Evolutionary conservation across 1,140 invertebrate species (phyloP), one percentile per base, ranked within the genome.

Genomic region (Lordiphosa collinella): DNA sequence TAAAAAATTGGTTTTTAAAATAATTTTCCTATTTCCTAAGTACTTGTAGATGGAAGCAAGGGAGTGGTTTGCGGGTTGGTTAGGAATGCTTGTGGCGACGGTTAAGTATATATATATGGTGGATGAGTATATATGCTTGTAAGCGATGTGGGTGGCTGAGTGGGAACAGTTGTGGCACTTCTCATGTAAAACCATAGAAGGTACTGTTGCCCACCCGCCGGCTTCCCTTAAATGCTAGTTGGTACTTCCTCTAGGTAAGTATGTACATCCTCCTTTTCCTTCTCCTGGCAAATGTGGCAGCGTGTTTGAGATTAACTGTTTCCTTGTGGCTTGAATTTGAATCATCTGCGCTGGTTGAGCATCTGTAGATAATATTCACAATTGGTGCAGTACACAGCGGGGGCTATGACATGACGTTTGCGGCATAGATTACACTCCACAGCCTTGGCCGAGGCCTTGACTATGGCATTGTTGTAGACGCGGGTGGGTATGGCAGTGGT

Each of bases 361-460:
- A 88, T 88, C 58, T 95, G 95, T 94, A 97, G 95, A 78, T 97
- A 97, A 91, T 95, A 96, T 80, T 96, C 95, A 89, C 96, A 97
- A 87, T 97, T 95, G 10, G 93, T 91, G 89, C 96, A 97, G 86
- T 97, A 97, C 31, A 94, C 91, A 8, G 93, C 92, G 0, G 94
- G 93, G 16, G 94, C 92, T 3, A 91, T 91, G 3, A 97, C 93
- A 56, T 92, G 91, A 80, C 96, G 95, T 82, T 97, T 96, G 16
- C 95, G 91, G 87, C 96, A 97, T 46, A 97, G 90, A 90, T 96
- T 94, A 88, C 96, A 97, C 18, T 91, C 91, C 7, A 89, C 89
- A 1, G 88, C 89, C 65, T 90, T 90, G 2, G 89, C 70, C 6
- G 91, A 91, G 18, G 90, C 89, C 80, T 92, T 92, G 18, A 90